Base-by-base conservation (phyloP, 2,888 invertebrate genomes). In the Erebia aethiops region DNA sequence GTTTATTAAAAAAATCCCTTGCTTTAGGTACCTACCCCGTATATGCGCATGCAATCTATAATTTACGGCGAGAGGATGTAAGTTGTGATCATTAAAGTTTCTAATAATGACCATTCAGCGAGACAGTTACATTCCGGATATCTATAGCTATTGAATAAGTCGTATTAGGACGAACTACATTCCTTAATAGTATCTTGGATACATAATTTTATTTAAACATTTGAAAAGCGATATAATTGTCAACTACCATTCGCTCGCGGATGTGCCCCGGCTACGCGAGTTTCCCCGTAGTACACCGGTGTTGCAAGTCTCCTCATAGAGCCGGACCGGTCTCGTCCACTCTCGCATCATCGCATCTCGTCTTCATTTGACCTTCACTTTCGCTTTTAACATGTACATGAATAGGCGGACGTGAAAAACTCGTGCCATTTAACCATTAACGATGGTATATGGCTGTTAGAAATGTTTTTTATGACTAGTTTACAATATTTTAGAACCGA, bases 321-420 rank as follows among this genome's bases (percentile, higher is more conserved):
- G 68, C 60, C 70, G 69, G 70, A 75, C 77, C 75, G 76, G 75
- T 75, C 74, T 61, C 56, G 69, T 72, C 75, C 71, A 67, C 74
- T 77, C 74, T 76, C 75, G 74, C 76, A 77, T 75, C 75, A 77
- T 71, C 74, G 72, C 75, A 74, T 74, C 76, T 80, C 79, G 76
- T 80, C 81, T 80, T 78, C 80, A 72, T 62, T 73, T 79, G 83
- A 82, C 83, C 84, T 84, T 84, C 82, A 82, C 84, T 84, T 84
- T 84, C 83, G 82, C 82, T 82, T 82, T 82, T 78, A 74, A 75
- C 75, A 75, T 73, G 66, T 73, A 72, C 71, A 63, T 71, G 56
- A 64, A 64, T 60, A 61, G 66, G 69, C 51, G 67, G 65, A 60
- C 64, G 62, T 63, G 60, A 66, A 68, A 72, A 71, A 70, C 65